Evolutionary conservation across 1,140 invertebrate genomes (phyloP).

Genomic region (Bombus pyrosoma): DNA sequence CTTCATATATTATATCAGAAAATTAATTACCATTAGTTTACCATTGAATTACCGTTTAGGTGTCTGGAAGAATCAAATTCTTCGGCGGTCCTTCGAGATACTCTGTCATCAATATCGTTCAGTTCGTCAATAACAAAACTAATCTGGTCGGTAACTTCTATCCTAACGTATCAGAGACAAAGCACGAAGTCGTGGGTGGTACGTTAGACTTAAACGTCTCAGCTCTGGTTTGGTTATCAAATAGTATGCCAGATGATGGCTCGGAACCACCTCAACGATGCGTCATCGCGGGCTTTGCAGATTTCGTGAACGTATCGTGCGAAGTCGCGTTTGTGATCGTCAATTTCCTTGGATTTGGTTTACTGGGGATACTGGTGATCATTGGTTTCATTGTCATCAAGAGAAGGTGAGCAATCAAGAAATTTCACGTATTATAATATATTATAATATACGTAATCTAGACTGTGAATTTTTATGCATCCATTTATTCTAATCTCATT

Average conservation of each 20-base stretch:
- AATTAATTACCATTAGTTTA: no score
- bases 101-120: conserved; percentile 88
- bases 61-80: conserved; percentile 90
- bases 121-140: conserved; percentile 85
- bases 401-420: conserved; percentile 81
- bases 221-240: conserved; percentile 86
- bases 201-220: conserved; percentile 83
- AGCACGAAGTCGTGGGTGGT: conserved; percentile 78
- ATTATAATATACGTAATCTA: neutral
- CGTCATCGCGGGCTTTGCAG: conserved; percentile 85
- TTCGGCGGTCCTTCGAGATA: conserved; percentile 86
- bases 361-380: conserved; percentile 85
- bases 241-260: conserved; percentile 87
- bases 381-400: conserved; percentile 87
- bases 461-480: neutral
- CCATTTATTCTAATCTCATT: neutral
- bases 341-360: conserved; percentile 87
- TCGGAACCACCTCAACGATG: conserved; percentile 84
- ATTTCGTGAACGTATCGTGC: conserved; percentile 87
- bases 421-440: neutral
- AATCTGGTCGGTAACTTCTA: conserved; percentile 86
- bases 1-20: no score
- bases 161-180: conserved; percentile 82
- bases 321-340: conserved; percentile 88
- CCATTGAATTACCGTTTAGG: conserved; percentile 67